Conservation (phyloP, 2,113 vertebrate species). For the Aleadryas rufinucha region DNA sequence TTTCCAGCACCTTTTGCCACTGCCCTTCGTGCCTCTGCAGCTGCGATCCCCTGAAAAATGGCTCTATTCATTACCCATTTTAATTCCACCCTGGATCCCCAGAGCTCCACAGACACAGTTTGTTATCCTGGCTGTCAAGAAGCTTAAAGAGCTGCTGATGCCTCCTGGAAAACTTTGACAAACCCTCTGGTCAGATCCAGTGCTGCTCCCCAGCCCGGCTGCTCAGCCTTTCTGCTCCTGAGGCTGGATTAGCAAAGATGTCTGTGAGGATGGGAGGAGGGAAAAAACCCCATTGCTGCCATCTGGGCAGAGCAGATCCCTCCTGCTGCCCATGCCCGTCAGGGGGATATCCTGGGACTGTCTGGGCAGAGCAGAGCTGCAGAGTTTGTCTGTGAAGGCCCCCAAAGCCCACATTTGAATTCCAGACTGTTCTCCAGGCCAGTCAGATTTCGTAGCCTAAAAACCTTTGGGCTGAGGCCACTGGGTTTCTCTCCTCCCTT, state of each 20-base stretch:
- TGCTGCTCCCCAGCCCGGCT: background rate
- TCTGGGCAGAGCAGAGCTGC: background rate
- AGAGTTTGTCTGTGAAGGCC: background rate
- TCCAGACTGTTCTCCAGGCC: background rate
- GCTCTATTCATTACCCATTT: slow-evolving; percentile 9
- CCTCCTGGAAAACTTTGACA: slow-evolving; percentile 43
- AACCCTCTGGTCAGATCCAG: background rate
- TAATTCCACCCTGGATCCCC: slow-evolving; percentile 17
- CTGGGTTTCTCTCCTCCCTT: background rate
- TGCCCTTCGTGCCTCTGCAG: background rate
- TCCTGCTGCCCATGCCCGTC: background rate
- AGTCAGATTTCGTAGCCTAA: background rate
- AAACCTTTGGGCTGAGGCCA: background rate
- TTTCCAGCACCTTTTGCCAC: background rate
- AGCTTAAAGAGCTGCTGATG: slow-evolving; percentile 33
- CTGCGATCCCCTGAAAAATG: background rate
- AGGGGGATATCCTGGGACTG: fast-evolving
- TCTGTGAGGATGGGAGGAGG: background rate
- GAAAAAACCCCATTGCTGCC: background rate
- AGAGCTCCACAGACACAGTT: slow-evolving; percentile 15
- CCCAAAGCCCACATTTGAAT: background rate
- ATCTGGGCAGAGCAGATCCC: background rate
- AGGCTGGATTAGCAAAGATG: background rate
- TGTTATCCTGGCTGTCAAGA: slow-evolving; percentile 44
- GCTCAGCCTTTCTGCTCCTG: background rate